Evolutionary conservation across 1,140 invertebrate species (phyloP).

Genomic region (Drosophila erecta): DNA sequence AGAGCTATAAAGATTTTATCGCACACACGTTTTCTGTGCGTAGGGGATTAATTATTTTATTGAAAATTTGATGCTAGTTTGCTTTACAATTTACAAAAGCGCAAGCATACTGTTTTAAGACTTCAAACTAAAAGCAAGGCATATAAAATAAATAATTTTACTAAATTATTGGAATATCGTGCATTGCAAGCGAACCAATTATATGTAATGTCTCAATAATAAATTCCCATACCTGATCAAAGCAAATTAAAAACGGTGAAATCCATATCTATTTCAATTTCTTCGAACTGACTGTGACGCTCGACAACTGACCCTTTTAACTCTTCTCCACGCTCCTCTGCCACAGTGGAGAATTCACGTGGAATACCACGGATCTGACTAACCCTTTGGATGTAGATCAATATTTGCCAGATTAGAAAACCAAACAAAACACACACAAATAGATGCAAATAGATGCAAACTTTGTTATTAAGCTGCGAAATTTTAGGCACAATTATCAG

Average conservation of each 20-base stretch:
- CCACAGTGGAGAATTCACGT: slow-evolving; percentile 8
- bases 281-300: slow-evolving; percentile 5
- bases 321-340: neutral
- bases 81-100: neutral
- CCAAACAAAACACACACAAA: slow-evolving; percentile 11
- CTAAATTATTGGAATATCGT: neutral
- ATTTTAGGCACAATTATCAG: slow-evolving; percentile 38
- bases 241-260: neutral
- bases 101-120: too few relatives aligned
- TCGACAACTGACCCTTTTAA: neutral
- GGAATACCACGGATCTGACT: slow-evolving; percentile 41
- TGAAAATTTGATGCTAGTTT: neutral
- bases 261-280: slow-evolving; percentile 3
- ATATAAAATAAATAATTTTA: too few relatives aligned
- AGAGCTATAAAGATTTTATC: neutral
- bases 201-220: neutral
- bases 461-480: slow-evolving; percentile 39
- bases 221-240: neutral
- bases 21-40: too few relatives aligned
- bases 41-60: neutral
- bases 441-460: slow-evolving; percentile 17
- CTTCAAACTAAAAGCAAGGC: too few relatives aligned
- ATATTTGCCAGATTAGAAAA: slow-evolving; percentile 40
- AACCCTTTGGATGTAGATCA: slow-evolving; percentile 16
- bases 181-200: neutral